Evolutionary conservation across 2,113 vertebrate genomes (phyloP), one percentile per base, ranked within the genome.

Genomic region (Salvelinus namaycush): DNA sequence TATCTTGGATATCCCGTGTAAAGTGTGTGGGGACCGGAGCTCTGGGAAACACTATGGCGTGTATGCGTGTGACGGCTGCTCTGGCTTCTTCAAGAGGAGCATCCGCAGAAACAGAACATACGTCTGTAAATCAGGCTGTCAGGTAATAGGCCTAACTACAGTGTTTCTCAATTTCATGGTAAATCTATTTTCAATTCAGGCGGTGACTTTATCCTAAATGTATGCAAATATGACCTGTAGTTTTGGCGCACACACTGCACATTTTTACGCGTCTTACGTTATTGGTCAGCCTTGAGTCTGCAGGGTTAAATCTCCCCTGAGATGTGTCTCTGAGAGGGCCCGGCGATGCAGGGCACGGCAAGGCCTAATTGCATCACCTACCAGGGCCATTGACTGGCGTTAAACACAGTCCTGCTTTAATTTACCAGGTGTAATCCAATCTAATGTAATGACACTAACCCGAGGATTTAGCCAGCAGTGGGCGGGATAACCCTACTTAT

Each of bases 21-120:
- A 99, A 94, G 98, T 99, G 83, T 99, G 98, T 68, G 98, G 98
- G 0, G 98, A 99, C 87, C 95, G 98, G 80, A 99, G 97, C 89
- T 99, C 97, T 0, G 98, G 98, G 44, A 99, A 99, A 72, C 98
- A 99, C 89, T 99, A 99, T 13, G 98, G 98, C 13, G 98, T 99
- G 75, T 99, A 99, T 75, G 97, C 98, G 73, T 99, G 98, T 71
- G 98, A 99, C 72, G 98, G 98, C 68, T 99, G 98, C 87, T 99
- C 98, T 0, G 98, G 98, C 22, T 99, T 99, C 92, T 99, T 99
- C 93, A 99, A 99, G 87, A 92, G 98, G 88, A 99, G 98, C 89
- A 99, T 99, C 91, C 93, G 98, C 68, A 95, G 98, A 83, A 98
- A 99, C 79, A 91, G 98, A 87, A 98, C 97, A 0, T 99, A 99